Conservation (phyloP, 2,113 vertebrate genomes). For the Spermophilus dauricus region DNA sequence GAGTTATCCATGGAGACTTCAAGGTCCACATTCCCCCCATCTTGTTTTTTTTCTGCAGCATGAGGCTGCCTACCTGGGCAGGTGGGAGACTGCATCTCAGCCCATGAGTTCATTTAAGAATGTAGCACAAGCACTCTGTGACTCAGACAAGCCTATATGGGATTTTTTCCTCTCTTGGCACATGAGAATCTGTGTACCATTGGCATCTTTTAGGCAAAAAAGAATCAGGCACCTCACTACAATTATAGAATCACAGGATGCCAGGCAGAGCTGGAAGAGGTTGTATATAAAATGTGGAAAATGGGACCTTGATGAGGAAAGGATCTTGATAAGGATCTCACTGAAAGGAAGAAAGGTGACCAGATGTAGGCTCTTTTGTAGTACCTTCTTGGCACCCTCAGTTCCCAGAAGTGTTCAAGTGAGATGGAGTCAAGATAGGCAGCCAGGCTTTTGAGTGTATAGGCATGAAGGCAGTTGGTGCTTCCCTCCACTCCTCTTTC, state of each 20-base stretch:
- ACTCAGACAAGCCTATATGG: neutral
- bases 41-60: neutral
- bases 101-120: neutral
- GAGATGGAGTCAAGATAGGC: neutral
- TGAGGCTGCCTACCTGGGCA: neutral
- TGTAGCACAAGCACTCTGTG: neutral
- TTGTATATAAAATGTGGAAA: neutral
- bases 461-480: neutral
- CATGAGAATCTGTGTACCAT: neutral
- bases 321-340: neutral
- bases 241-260: neutral
- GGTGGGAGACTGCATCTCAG: neutral
- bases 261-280: neutral
- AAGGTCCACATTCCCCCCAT: neutral
- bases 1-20: neutral
- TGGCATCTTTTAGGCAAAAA: constrained; percentile 1
- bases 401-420: neutral
- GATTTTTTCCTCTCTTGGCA: constrained; percentile 62
- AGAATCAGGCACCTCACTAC: neutral
- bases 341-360: neutral
- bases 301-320: neutral
- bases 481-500: neutral
- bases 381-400: neutral
- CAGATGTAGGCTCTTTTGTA: neutral
- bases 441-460: neutral